Base-by-base conservation (phyloP, 1,140 invertebrate genomes). In the Diuraphis noxia region DNA sequence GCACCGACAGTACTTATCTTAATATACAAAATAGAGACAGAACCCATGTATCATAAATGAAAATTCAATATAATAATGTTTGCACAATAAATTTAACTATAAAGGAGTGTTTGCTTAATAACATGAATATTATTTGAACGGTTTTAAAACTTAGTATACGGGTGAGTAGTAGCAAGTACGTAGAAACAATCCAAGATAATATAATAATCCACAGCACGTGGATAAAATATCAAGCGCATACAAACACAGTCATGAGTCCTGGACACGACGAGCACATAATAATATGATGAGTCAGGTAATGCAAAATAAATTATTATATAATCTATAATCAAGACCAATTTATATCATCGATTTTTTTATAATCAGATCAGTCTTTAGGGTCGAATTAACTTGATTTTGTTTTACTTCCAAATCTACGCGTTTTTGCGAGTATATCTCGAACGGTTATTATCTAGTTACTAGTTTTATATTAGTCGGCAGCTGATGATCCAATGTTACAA, bases 11-110 rank as follows among this genome's bases (percentile, higher is more conserved):
- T 63, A 4, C 56, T n/a, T 63, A 13, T 72, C 17, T n/a, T 72
- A n/a, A 72, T 72, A n/a, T 72, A 72, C 34, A n/a, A n/a, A 63
- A 30, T 72, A 72, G 30, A 72, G 30, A n/a, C 30, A 72, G 2
- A 72, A 72, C 4, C 30, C 17, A 17, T 72, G 30, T 72, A 72
- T n/a, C 17, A n/a, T 72, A n/a, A 30, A 72, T 72, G 30, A 34
- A 72, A 72, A 72, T 72, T 34, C 30, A 34, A 72, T 72, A n/a
- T n/a, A 72, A 72, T 72, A 72, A 72, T 72, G 56, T 72, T 72
- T 72, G 56, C 56, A 72, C 56, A n/a, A n/a, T 72, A 72, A n/a
- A 72, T 72, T 72, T n/a, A 72, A 63, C 30, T 63, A n/a, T 63
- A n/a, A 72, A 17, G 30, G n/a, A 5, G 30, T 72, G 56, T 72